Evolutionary conservation across 2,888 invertebrate genomes (phyloP).

Genomic region (Coecobrya sp.): DNA sequence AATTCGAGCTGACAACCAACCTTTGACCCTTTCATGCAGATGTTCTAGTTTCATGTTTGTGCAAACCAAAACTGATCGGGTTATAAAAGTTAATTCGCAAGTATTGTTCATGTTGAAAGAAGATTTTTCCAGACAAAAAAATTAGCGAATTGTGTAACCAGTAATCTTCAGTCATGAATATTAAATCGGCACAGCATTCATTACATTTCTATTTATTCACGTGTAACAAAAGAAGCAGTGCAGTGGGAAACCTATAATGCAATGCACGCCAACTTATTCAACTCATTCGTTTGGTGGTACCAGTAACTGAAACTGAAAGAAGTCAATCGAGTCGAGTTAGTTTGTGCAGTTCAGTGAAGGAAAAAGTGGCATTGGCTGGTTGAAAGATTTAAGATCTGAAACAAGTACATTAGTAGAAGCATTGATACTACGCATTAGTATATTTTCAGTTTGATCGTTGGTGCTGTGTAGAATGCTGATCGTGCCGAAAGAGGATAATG

Average conservation of each 20-base stretch:
- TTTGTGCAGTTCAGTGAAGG: conserved; percentile 22
- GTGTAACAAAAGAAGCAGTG: too few species aligned
- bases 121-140: too few species aligned
- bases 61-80: too few species aligned
- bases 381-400: conserved; percentile 7
- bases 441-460: background rate
- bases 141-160: too few species aligned
- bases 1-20: background rate
- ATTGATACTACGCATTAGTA: background rate
- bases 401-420: background rate
- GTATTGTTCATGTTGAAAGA: too few species aligned
- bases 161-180: too few species aligned
- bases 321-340: background rate
- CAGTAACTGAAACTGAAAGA: background rate
- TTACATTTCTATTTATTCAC: too few species aligned
- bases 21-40: conserved; percentile 27
- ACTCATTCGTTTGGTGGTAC: background rate
- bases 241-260: background rate
- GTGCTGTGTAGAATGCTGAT: background rate
- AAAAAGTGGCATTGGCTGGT: conserved; percentile 31
- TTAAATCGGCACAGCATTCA: too few species aligned
- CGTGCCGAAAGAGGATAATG: conserved; percentile 36
- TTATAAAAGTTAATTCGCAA: too few species aligned
- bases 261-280: background rate
- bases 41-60: background rate